Evolutionary conservation across 2,113 vertebrate genomes (phyloP).

Genomic region (Malaclemys terrapin): DNA sequence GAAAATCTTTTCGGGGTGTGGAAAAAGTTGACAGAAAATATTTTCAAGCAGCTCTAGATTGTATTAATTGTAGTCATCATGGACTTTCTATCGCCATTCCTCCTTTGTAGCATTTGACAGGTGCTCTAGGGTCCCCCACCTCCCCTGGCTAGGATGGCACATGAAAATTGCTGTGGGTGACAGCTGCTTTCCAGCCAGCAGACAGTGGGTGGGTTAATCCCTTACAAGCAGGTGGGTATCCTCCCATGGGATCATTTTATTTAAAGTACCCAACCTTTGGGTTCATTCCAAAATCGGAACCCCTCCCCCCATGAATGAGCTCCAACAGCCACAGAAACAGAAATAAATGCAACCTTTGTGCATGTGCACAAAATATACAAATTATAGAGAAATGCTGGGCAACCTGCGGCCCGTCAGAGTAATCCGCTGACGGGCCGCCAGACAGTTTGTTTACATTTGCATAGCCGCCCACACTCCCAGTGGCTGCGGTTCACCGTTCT

Average conservation of each 20-base stretch:
- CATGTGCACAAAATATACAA: neutral
- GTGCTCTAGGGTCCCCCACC: neutral
- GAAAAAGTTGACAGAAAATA: neutral
- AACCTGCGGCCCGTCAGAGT: no score
- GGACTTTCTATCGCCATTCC: neutral
- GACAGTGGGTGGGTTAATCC: neutral
- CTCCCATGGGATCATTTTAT: slow-evolving; percentile 21
- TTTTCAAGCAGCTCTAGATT: neutral
- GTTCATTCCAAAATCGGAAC: neutral
- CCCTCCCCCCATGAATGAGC: neutral
- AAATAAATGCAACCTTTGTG: neutral
- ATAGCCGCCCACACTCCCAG: no score
- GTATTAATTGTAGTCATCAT: neutral
- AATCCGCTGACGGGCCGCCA: no score
- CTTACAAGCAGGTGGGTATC: neutral
- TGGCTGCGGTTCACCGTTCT: no score
- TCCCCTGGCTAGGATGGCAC: neutral
- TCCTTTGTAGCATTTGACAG: neutral
- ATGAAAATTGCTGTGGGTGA: neutral
- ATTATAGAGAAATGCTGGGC: no score
- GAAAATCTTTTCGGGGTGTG: neutral
- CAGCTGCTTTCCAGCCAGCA: neutral
- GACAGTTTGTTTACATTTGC: no score
- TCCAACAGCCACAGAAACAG: neutral
- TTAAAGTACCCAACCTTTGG: neutral